A percentile compares a stretch with the other conserved stretches of the same genome.
Conservation (phyloP, 2,888 invertebrate genomes). For the Ptychoptera albimana region DNA sequence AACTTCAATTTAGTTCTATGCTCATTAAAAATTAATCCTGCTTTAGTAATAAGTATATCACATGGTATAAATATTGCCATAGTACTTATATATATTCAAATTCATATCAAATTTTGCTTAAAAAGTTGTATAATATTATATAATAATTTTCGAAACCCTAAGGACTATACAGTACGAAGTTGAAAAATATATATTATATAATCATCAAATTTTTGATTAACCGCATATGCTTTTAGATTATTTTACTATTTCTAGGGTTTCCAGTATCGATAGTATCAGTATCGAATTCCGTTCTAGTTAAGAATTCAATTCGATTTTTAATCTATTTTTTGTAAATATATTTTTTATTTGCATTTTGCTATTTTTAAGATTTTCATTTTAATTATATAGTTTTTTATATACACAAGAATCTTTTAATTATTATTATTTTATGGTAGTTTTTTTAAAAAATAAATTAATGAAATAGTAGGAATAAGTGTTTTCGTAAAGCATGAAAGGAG, state of each 20-base stretch:
- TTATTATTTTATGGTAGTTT: too few species aligned
- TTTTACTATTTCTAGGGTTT: neutral
- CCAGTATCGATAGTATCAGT: too few species aligned
- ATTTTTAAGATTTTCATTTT: too few species aligned
- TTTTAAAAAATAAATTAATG: too few species aligned
- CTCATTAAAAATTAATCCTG: slow-evolving; percentile 1
- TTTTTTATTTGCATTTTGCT: too few species aligned
- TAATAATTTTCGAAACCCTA: slow-evolving; percentile 7
- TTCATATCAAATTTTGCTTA: neutral
- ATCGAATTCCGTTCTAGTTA: too few species aligned
- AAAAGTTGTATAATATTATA: neutral
- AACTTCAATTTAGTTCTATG: neutral
- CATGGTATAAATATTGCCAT: slow-evolving; percentile 1
- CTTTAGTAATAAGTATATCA: neutral
- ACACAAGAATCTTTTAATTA: too few species aligned
- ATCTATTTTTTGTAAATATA: too few species aligned
- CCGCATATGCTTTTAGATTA: slow-evolving; percentile 2
- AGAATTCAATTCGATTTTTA: too few species aligned
- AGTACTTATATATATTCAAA: neutral
- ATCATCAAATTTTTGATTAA: slow-evolving; percentile 5
- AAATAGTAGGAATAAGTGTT: too few species aligned
- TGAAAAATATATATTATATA: slow-evolving; percentile 7
- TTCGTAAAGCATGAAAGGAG: too few species aligned
- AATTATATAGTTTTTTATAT: too few species aligned
- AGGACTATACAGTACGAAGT: slow-evolving; percentile 1